These are phyloP conservation scores for Triops longicaudatus DNA, from an alignment of 1,140 invertebrate species.

Conservation along the genomic window DNA sequence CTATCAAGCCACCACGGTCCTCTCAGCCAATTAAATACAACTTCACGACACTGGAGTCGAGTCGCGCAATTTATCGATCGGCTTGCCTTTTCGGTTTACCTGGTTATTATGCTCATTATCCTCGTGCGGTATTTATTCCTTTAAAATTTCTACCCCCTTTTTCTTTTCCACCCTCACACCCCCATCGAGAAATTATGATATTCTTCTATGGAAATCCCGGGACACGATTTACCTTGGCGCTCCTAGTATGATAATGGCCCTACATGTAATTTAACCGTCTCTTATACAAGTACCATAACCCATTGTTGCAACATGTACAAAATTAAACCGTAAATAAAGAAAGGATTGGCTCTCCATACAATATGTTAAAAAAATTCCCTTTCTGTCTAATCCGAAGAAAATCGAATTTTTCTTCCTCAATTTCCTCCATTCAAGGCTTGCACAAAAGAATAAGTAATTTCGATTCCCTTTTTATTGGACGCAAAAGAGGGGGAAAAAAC, in stretches of 20 bases:
- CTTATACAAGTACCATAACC: neutral
- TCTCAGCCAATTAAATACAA: neutral
- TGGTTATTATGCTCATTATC: slow-evolving; percentile 18
- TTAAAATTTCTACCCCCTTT: neutral
- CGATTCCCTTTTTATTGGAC: neutral
- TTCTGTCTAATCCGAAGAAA: neutral
- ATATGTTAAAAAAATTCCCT: neutral
- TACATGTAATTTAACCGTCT: neutral
- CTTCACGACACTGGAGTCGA: neutral
- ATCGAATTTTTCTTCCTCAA: neutral
- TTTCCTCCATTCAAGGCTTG: neutral
- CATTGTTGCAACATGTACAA: neutral
- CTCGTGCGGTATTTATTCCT: slow-evolving; percentile 18
- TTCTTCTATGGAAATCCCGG: neutral
- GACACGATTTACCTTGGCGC: neutral
- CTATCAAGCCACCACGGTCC: neutral
- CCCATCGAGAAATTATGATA: neutral
- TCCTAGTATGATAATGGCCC: neutral
- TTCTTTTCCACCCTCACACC: neutral
- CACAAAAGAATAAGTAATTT: neutral
- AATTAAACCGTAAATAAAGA: neutral
- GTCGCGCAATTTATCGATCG: slow-evolving; percentile 18
- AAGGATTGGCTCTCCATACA: neutral
- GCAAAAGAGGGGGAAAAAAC: neutral
- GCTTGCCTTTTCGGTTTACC: slow-evolving; percentile 18